Base-by-base conservation (phyloP, 2,113 vertebrate species). In the Triplophysa rosa region DNA sequence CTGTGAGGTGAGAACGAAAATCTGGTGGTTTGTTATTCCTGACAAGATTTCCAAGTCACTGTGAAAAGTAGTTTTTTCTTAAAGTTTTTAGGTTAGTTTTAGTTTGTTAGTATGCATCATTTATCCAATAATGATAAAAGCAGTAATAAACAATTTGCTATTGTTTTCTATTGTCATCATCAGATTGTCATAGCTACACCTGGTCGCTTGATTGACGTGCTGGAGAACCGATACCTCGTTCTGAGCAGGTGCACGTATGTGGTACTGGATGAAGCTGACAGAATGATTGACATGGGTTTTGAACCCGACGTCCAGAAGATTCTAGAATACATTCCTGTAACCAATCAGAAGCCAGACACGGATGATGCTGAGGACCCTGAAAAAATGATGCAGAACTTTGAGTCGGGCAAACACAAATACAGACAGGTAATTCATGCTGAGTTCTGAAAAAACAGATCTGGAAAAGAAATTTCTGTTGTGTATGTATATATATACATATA, bases 261-360 rank as follows among this genome's bases (percentile, higher is more conserved):
- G 87, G 97, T 99, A 80, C 93, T 99, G 72, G 97, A 99, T 0
- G 97, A 99, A 89, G 97, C 97, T 0, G 97, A 99, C 14, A 93
- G 97, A 73, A 99, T 99, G 97, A 99, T 99, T 33, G 97, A 99
- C 90, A 99, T 99, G 97, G 97, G 97, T 84, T 99, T 99, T 5
- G 97, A 99, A 89, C 97, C 97, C 0, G 97, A 99, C 0, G 97
- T 99, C 59, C 97, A 99, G 86, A 98, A 98, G 91, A 99, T 99
- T 82, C 90, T 99, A 86, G 97, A 99, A 87, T 95, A 98, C 92
- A 97, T 99, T 93, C 97, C 97, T 0, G 97, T 99, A 84, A 97
- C 94, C 88, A 99, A 99, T 89, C 97, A 98, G 89, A 99, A 99
- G 81, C 97, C 97, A 0, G 97, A 99, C 90, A 98, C 97, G 0